phyloP scores from a whole-genome alignment of 2,113 vertebrate species.

The Phalacrocorax aristotelis region DNA sequence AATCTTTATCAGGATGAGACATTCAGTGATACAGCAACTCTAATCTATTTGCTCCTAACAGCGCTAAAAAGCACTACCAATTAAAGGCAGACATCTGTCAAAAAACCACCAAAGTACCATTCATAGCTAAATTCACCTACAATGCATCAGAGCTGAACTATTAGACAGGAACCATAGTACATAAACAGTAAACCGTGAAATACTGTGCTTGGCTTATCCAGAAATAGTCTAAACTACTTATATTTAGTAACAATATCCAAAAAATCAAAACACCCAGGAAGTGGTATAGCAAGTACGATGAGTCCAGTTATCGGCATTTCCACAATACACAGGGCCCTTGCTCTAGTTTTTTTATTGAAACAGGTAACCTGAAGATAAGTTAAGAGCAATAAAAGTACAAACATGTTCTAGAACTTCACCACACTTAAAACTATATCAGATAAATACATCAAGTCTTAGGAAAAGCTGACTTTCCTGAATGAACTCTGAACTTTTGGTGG shows the following conservation, averaged over 20 bases:
- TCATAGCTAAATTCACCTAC: background rate
- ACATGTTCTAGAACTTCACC: background rate
- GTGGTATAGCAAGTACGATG: rapidly evolving
- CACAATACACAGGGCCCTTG: background rate
- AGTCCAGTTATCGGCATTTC: background rate
- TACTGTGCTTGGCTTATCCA: background rate
- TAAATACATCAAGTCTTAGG: background rate
- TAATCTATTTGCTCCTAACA: background rate
- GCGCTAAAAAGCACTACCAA: background rate
- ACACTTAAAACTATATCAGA: background rate
- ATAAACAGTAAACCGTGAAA: background rate
- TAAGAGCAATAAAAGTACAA: background rate
- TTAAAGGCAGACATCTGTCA: background rate
- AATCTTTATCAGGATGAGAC: background rate
- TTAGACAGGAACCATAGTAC: background rate
- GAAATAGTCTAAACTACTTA: background rate
- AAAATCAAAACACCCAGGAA: background rate
- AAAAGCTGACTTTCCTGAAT: background rate
- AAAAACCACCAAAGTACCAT: background rate
- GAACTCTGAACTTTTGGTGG: background rate
- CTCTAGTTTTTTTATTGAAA: background rate
- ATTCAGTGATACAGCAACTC: background rate
- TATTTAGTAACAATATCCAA: background rate
- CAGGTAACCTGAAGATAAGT: background rate
- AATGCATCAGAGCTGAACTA: background rate